phyloP scores from a whole-genome alignment of 2,888 invertebrate species.

The Acleris laterana region DNA sequence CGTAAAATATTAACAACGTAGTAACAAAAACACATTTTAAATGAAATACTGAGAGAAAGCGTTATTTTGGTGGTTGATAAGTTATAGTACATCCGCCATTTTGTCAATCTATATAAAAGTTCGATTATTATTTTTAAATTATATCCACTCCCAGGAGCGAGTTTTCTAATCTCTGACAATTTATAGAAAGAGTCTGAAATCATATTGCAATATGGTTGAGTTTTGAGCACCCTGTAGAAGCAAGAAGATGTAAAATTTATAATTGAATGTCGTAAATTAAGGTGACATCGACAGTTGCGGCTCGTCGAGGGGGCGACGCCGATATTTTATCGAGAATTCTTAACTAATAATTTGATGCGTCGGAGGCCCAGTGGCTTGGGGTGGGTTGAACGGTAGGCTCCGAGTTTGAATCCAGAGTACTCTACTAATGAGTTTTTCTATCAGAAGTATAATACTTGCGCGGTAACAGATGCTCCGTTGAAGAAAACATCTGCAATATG shows the following conservation, averaged over 20 bases:
- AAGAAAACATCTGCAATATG: slow-evolving; percentile 41
- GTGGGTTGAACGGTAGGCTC: too few species aligned
- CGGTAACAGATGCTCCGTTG: too few species aligned
- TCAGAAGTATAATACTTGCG: too few species aligned
- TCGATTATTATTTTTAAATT: slow-evolving; percentile 40
- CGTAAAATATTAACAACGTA: slow-evolving; percentile 48
- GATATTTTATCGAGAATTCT: slow-evolving; percentile 76
- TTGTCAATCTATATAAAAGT: slow-evolving; percentile 29
- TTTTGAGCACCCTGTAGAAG: slow-evolving; percentile 26
- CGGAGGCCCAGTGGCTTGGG: too few species aligned
- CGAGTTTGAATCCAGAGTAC: too few species aligned
- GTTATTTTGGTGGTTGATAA: neutral
- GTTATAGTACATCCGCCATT: neutral
- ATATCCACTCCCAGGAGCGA: slow-evolving; percentile 40
- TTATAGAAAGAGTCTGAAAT: slow-evolving; percentile 6
- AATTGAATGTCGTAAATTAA: slow-evolving; percentile 85
- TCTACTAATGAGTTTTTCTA: too few species aligned
- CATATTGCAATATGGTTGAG: slow-evolving; percentile 17
- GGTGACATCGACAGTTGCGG: slow-evolving; percentile 85
- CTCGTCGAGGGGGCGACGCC: slow-evolving; percentile 64
- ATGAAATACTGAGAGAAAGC: slow-evolving; percentile 2
- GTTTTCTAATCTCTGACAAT: slow-evolving; percentile 42
- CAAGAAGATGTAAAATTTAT: slow-evolving; percentile 76
- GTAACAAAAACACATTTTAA: slow-evolving; percentile 39
- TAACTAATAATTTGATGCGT: neutral